Evolutionary conservation across 23 tunicate genomes (phyloP), one percentile per base, ranked within the genome.

Genomic region (Trididemnum miniatum): DNA sequence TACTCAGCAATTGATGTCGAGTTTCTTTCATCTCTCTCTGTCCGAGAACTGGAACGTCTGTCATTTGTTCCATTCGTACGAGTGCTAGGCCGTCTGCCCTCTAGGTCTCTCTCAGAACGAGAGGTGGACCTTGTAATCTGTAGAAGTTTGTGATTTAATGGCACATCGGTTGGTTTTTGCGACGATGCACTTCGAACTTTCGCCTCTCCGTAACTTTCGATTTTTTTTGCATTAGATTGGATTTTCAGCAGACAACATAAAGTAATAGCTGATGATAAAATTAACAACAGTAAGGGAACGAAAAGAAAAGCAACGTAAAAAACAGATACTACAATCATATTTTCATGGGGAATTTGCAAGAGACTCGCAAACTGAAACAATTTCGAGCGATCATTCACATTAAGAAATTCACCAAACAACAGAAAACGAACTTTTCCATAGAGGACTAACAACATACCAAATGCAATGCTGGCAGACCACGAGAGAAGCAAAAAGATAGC

Each of bases 121-220:
- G 67, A 62, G n/a, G 15, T n/a, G n/a, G 67, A 62, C 26, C 28
- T 62, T 62, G 75, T 67, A 12, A 67, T 12, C n/a, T 67, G 75
- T 4, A 73, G 20, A 22, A 40, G 59, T 26, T 73, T 73, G 7
- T 73, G 79, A 39, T 73, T 73, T 4, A 40, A 39, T 37, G 79
- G 59, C 5, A 38, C 57, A 2, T 38, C 79, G 38, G 31, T 31
- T 12, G 28, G 37, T 31, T 31, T 5, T 9, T 28, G 29, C 5
- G 27, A 38, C 7, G 59, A 74, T 12, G 40, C 38, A 54, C 67
- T 54, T 15, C 66, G 35, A 9, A 77, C 28, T 52, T 37, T 51
- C 1, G 86, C 86, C 34, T 82, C 78, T 20, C 71, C 67, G 50
- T 82, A 82, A 57, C 79, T 71, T 31, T 71, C 62, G 1, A 82